Evolutionary conservation across 2,797 vertebrate genomes (phyloP).

Genomic region (Siniperca obscura): DNA sequence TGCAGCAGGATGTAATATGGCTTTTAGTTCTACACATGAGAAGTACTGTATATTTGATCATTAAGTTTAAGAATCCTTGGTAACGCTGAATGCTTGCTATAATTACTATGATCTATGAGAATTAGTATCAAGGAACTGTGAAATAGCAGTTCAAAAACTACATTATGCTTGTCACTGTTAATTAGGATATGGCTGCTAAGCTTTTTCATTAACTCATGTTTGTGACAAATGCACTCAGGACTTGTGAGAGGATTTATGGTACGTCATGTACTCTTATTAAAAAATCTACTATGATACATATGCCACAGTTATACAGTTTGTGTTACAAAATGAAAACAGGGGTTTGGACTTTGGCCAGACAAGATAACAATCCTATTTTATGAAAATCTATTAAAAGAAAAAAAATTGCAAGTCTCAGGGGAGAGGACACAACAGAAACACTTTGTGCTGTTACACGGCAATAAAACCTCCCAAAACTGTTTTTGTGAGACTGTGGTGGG

Average conservation of each 20-base stretch:
- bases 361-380: not conserved
- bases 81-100: not conserved
- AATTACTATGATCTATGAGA: not conserved
- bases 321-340: not conserved
- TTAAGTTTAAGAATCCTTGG: constrained; percentile 11
- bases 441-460: not conserved
- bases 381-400: constrained; percentile 8
- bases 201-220: constrained; percentile 18
- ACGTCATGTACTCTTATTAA: not conserved
- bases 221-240: not conserved
- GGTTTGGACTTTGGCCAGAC: not conserved
- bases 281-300: not conserved
- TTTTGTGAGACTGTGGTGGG: too few species aligned
- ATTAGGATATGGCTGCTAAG: constrained; percentile 5
- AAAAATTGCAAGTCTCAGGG: not conserved
- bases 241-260: not conserved
- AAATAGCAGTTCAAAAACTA: constrained; percentile 1
- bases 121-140: not conserved
- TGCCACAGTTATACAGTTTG: not conserved
- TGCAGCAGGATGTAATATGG: not conserved
- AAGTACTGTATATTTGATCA: not conserved
- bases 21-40: not conserved
- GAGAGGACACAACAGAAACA: constrained; percentile 12
- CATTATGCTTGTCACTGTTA: constrained; percentile 14
- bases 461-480: not conserved